Evolutionary conservation across 2,888 invertebrate genomes (phyloP), one percentile per base, ranked within the genome.

Genomic region (Pseudanteris insignis): DNA sequence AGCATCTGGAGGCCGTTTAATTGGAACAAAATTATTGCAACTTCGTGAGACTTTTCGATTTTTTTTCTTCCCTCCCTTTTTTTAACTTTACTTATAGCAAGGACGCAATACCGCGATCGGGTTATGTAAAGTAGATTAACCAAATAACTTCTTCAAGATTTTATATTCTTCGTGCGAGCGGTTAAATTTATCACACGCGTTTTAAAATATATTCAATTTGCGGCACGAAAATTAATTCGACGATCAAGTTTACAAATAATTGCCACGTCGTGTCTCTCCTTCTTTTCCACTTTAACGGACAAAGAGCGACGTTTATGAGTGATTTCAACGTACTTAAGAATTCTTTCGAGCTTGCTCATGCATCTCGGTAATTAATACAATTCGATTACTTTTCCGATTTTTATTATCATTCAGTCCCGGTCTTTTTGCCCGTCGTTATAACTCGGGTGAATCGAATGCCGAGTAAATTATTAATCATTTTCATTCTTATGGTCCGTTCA

Each of bases 111-210:
- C 3, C n/a, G 5, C 7, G 15, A 50, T 58, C 58, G 44, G 40
- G 58, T 58, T 58, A 50, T 58, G 50, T 58, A 50, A 58, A 58
- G 34, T 44, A 50, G 58, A 58, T 58, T 58, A 58, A 50, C 58
- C 44, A 21, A 58, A 50, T 50, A 58, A 50, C 50, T 48, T 50
- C 50, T 58, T 58, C 36, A 32, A 14, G 29, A 37, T 58, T 50
- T 50, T 47, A 50, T 41, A 50, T 50, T 33, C 50, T 50, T 48
- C 32, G 47, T 48, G 41, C 37, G 32, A 37, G 14, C 9, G 47
- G 4, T 10, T 37, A n/a, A 40, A 51, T 38, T 53, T 53, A 53
- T 41, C 38, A 46, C 41, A 13, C 33, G 18, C 12, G 29, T 11
- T 46, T 54, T 26, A 32, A 55, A 29, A 48, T 47, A 38, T 48